Evolutionary conservation across 2,797 vertebrate genomes (phyloP), one percentile per base, ranked within the genome.

Genomic region (Coregonus sp.): DNA sequence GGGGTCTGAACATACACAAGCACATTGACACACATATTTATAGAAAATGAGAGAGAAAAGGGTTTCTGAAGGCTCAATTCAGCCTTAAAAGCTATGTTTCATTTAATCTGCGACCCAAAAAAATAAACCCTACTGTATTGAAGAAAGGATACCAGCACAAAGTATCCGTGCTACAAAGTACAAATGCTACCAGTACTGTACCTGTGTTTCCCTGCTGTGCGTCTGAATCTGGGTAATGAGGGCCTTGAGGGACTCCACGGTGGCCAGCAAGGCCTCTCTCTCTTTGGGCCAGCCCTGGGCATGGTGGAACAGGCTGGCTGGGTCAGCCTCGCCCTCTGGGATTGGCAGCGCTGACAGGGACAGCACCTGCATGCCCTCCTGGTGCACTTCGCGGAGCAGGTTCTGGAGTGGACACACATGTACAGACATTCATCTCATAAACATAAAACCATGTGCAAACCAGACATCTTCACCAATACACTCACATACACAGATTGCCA

Each of bases 351-450:
- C 96, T 0, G 97, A 96, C 76, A 99, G 95, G 20, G 96, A 96
- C n/a, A 99, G 93, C 7, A 99, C 97, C 87, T 98, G 96, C 92
- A 98, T 92, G 4, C 98, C 97, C 88, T 99, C 98, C 76, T 95
- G 95, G 87, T 99, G 97, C 15, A 99, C 97, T 86, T 98, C 98
- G 78, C 94, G 95, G 70, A 99, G 92, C 87, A 99, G 90, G 35
- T 92, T 94, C 98, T 99, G 71, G 31, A 71, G 29, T 4, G 9
- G 4, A 6, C 56, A 56, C 56, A 14, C n/a, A 66, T 18, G 50
- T 14, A 65, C 16, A 63, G 11, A 71, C 54, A 47, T n/a, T 40
- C 18, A 4, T 4, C 52, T 33, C 3, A 50, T 51, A 18, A 72
- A 54, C 14, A 20, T 14, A 5, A 25, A 52, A 59, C 56, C 66